Evolutionary conservation across 2,888 invertebrate species (phyloP).

Genomic region (Micoletzkya japonica): DNA sequence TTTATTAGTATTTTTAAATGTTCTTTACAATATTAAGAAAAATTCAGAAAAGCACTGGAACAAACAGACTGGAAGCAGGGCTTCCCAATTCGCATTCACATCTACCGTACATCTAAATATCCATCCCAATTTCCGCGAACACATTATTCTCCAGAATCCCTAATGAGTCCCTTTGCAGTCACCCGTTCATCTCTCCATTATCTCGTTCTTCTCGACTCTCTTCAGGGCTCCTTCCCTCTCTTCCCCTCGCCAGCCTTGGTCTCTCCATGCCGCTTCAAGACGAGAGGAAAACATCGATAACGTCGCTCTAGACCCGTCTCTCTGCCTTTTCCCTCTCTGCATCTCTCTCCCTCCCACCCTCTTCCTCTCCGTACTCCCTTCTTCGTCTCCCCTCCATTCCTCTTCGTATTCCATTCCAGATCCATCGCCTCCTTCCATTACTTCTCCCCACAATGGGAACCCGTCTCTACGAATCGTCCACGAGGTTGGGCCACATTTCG

Average conservation of each 20-base stretch:
- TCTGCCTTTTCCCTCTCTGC: too few species aligned
- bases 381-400: conserved; percentile 1
- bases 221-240: not conserved
- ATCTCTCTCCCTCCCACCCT: not conserved
- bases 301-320: too few species aligned
- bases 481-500: too few species aligned
- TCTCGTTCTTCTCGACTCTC: not conserved
- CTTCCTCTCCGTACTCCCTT: not conserved
- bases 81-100: too few species aligned
- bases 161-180: too few species aligned
- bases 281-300: conserved; percentile 22
- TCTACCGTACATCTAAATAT: too few species aligned
- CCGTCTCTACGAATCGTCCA: conserved; percentile 26
- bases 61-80: too few species aligned
- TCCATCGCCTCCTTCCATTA: not conserved
- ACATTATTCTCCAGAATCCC: not conserved
- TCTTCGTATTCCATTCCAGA: too few species aligned
- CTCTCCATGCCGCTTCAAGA: not conserved
- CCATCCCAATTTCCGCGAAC: not conserved
- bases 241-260: not conserved
- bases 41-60: too few species aligned
- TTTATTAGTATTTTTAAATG: too few species aligned
- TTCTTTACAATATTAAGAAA: too few species aligned
- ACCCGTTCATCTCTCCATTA: not conserved
- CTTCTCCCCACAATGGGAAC: conserved; percentile 4